Evolutionary conservation across 2,113 vertebrate genomes (phyloP).

Genomic region (Dendrocopos noguchii): DNA sequence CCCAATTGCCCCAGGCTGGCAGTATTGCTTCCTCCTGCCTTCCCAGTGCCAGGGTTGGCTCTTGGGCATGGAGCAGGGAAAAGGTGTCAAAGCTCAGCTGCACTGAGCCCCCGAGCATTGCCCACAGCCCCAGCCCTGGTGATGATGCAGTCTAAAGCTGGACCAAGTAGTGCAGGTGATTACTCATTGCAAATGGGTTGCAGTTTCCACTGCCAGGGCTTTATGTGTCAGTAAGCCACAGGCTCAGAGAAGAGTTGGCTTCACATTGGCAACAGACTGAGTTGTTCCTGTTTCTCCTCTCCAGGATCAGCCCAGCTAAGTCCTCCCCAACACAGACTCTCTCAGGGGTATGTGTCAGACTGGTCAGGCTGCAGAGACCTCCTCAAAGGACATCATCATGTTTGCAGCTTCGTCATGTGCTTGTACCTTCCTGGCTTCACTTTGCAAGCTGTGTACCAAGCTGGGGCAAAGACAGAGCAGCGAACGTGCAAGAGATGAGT

Average conservation of each 20-base stretch:
- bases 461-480: neutral
- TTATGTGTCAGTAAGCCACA: neutral
- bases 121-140: neutral
- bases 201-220: neutral
- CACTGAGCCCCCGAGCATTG: neutral
- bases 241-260: neutral
- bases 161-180: neutral
- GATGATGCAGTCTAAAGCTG: neutral
- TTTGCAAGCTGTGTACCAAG: neutral
- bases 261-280: accelerated
- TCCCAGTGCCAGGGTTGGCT: accelerated
- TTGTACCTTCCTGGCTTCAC: neutral
- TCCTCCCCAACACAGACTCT: accelerated
- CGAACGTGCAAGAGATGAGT: neutral
- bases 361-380: neutral
- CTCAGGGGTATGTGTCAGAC: accelerated
- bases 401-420: accelerated
- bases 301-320: neutral
- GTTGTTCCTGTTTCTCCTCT: neutral
- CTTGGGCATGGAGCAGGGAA: neutral
- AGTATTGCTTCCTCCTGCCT: neutral
- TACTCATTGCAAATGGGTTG: neutral
- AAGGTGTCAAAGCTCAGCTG: neutral
- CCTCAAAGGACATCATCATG: neutral
- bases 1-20: neutral